Conservation (phyloP, 2,797 vertebrate species). For the Pseudotriccus pelzelni region DNA sequence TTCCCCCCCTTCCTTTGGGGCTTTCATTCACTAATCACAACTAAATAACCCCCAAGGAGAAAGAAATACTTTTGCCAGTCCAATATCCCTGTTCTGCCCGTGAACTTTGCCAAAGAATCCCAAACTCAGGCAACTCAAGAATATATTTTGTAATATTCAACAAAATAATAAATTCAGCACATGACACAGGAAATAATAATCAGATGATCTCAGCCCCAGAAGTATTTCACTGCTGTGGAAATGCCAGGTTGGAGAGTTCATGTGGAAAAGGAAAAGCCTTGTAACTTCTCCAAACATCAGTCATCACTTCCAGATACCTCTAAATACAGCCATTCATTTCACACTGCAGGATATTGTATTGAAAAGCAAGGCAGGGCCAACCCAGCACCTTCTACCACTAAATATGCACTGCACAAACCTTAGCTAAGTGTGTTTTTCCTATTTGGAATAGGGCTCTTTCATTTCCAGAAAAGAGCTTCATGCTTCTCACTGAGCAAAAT, state of each 20-base stretch:
- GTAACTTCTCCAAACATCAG: constrained; percentile 72
- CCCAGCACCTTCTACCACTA: constrained; percentile 56
- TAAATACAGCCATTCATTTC: constrained; percentile 74
- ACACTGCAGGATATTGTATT: constrained; percentile 70
- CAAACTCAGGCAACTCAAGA: constrained; percentile 29
- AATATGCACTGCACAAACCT: constrained; percentile 63
- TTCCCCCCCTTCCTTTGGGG: background rate
- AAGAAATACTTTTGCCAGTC: constrained; percentile 6
- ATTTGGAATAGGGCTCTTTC: constrained; percentile 66
- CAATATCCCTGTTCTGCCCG: background rate
- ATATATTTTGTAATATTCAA: constrained; percentile 53
- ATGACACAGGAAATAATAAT: constrained; percentile 64
- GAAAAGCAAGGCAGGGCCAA: constrained; percentile 64
- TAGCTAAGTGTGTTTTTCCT: constrained; percentile 71
- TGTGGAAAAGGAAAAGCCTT: constrained; percentile 74
- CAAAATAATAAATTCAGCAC: constrained; percentile 59
- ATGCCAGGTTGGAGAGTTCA: constrained; percentile 71
- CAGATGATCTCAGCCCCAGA: constrained; percentile 67
- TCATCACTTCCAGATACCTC: constrained; percentile 74
- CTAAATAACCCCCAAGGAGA: background rate
- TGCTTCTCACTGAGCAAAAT: background rate
- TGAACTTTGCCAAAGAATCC: constrained; percentile 1
- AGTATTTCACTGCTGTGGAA: constrained; percentile 56
- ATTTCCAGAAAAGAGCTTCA: constrained; percentile 37
- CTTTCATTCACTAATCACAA: constrained; percentile 22